Conservation (phyloP, 2,113 vertebrate genomes). For the Thamnophis sirtalis region DNA sequence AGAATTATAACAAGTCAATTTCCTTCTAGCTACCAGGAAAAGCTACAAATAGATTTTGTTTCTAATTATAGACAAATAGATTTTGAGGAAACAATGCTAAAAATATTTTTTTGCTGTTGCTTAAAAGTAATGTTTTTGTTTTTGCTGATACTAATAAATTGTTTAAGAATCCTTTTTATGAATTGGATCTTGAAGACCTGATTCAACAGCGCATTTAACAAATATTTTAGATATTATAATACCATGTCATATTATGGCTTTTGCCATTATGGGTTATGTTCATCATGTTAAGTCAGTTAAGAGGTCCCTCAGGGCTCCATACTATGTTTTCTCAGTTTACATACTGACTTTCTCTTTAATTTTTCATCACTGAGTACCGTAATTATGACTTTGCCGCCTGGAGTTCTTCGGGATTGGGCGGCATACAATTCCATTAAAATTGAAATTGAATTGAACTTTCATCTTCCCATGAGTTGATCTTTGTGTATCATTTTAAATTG, state of each 20-base stretch:
- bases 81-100: background rate
- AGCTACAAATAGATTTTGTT: background rate
- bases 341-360: background rate
- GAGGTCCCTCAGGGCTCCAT: background rate
- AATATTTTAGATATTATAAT: constrained; percentile 15
- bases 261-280: constrained; percentile 14
- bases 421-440: too few relatives aligned
- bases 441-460: too few relatives aligned
- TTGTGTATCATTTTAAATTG: constrained; percentile 16
- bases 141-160: background rate
- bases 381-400: too few relatives aligned
- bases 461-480: constrained; percentile 1
- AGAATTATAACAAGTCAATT: constrained; percentile 16
- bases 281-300: constrained; percentile 9
- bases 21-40: background rate
- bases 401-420: too few relatives aligned
- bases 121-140: background rate
- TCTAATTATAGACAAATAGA: background rate
- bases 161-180: constrained; percentile 22
- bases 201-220: constrained; percentile 9
- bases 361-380: constrained; percentile 13
- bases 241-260: constrained; percentile 5
- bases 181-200: background rate
- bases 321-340: constrained; percentile 10
- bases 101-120: background rate